Evolutionary conservation across 2,113 vertebrate genomes (phyloP).

Genomic region (Actenoides lindsayi): DNA sequence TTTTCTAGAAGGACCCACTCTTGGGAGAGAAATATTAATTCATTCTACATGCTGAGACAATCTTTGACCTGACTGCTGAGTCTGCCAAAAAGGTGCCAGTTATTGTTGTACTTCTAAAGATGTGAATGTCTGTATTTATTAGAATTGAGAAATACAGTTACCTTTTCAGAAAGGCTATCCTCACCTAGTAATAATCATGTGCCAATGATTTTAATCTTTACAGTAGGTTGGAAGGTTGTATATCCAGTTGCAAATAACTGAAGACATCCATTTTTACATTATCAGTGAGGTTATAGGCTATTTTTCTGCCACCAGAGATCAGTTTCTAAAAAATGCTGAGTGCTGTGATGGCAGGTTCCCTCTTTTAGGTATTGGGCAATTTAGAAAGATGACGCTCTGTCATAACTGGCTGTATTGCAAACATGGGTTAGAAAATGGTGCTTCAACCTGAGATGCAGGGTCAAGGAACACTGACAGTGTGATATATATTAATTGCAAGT

Average conservation of each 20-base stretch:
- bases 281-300: not conserved
- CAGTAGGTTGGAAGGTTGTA: not conserved
- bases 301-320: not conserved
- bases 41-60: constrained; percentile 49
- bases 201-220: not conserved
- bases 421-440: not conserved
- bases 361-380: not conserved
- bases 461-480: not conserved
- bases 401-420: not conserved
- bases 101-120: constrained; percentile 22
- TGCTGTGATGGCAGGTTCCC: not conserved
- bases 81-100: constrained; percentile 59
- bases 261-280: not conserved
- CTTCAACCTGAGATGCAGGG: not conserved
- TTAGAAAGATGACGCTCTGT: not conserved
- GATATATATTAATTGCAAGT: fast-evolving
- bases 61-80: constrained; percentile 62
- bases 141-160: constrained; percentile 36
- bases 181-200: not conserved
- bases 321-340: not conserved
- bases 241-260: not conserved
- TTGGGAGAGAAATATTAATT: constrained; percentile 38
- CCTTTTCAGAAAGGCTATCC: not conserved
- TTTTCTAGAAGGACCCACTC: constrained; percentile 54
- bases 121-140: constrained; percentile 11